phyloP scores from a whole-genome alignment of 1,140 invertebrate genomes.

The Pseudomyrmex cubaensis region DNA sequence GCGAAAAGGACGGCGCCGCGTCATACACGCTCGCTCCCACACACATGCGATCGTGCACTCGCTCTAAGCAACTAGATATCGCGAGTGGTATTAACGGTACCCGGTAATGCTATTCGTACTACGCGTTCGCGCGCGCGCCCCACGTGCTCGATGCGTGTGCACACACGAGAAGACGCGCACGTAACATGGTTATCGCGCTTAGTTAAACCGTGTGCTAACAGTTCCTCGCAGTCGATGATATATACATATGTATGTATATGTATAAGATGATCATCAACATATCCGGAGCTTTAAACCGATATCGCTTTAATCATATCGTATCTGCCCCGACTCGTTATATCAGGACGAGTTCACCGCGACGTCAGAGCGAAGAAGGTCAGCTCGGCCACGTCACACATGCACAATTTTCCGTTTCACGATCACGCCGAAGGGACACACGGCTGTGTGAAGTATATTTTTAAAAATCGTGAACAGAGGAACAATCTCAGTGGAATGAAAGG shows the following conservation, averaged over 20 bases:
- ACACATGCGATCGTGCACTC: neutral
- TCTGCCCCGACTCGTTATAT: neutral
- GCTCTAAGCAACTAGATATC: conserved; percentile 39
- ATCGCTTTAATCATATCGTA: neutral
- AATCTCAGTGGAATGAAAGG: neutral
- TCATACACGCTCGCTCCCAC: conserved; percentile 42
- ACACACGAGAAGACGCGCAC: conserved; percentile 12
- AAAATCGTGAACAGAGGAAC: neutral
- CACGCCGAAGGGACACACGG: neutral
- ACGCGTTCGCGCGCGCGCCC: conserved; percentile 10
- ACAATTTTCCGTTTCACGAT: conserved; percentile 45
- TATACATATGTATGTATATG: neutral
- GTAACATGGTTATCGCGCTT: conserved; percentile 70
- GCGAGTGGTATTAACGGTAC: conserved; percentile 67
- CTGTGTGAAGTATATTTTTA: neutral
- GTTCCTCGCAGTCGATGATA: conserved; percentile 20
- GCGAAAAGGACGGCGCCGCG: conserved; percentile 67
- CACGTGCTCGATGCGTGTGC: conserved; percentile 62
- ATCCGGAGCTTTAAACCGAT: conserved; percentile 35
- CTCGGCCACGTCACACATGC: conserved; percentile 11
- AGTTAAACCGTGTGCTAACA: conserved; percentile 8
- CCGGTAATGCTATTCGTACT: conserved; percentile 62
- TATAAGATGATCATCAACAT: neutral
- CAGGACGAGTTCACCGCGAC: conserved; percentile 3
- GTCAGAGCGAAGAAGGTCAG: conserved; percentile 45